Conservation (phyloP, 2,797 vertebrate species). For the Trachops cirrhosus region DNA sequence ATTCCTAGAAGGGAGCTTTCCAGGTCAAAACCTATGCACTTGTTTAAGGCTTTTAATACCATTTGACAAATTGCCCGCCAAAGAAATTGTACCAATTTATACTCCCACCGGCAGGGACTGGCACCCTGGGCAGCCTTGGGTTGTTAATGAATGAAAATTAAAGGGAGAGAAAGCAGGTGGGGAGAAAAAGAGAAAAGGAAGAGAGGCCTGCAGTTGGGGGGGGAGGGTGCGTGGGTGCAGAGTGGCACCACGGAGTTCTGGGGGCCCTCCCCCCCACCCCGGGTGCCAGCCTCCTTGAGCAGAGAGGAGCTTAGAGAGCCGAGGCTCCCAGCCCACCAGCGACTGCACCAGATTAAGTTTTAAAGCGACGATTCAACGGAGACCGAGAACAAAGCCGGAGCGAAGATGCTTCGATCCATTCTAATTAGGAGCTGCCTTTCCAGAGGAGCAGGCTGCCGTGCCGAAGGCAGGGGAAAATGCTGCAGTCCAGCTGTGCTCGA, state of each 20-base stretch:
- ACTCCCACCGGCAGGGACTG: constrained; percentile 12
- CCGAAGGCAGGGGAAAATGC: constrained; percentile 42
- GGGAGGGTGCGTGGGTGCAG: no score
- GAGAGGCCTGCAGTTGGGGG: not conserved
- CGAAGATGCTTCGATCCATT: constrained; percentile 75
- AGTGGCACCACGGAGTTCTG: not conserved
- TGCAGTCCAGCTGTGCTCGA: constrained; percentile 59
- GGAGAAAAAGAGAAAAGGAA: not conserved
- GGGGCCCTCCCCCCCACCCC: no score
- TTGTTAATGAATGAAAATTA: constrained; percentile 31
- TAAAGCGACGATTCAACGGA: constrained; percentile 71
- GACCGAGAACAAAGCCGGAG: constrained; percentile 67
- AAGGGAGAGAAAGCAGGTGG: not conserved
- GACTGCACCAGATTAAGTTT: constrained; percentile 68
- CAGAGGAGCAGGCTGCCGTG: constrained; percentile 63
- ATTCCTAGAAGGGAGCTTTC: constrained; percentile 54
- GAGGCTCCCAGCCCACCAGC: not conserved
- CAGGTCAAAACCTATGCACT: constrained; percentile 41
- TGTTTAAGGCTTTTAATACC: constrained; percentile 60
- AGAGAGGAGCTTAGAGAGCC: not conserved
- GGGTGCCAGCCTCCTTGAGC: not conserved
- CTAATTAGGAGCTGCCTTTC: constrained; percentile 79
- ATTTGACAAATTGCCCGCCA: constrained; percentile 61
- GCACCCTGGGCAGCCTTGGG: constrained; percentile 12
- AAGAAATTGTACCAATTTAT: constrained; percentile 51